These are phyloP conservation scores for Miniopterus natalensis DNA, from an alignment of 2,113 vertebrate genomes.

Conservation along the genomic window DNA sequence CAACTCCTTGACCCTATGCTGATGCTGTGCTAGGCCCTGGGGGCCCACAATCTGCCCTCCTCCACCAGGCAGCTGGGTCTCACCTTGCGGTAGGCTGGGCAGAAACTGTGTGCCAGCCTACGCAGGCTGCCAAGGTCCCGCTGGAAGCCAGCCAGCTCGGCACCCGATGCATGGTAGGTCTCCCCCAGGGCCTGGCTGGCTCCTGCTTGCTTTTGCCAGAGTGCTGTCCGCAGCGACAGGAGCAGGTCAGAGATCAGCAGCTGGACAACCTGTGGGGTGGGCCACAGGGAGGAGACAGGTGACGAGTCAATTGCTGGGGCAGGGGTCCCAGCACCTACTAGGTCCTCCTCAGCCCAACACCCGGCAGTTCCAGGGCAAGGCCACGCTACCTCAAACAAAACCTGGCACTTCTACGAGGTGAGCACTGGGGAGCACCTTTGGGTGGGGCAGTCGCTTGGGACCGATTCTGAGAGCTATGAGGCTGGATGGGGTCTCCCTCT, in stretches of 20 bases:
- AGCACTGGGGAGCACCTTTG: too few relatives aligned
- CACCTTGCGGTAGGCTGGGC: constrained; percentile 97
- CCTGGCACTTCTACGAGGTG: not conserved
- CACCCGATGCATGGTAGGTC: constrained; percentile 91
- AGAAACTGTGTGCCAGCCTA: constrained; percentile 94
- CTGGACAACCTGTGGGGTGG: constrained; percentile 92
- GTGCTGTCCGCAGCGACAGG: constrained; percentile 94
- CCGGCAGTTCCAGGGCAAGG: not conserved
- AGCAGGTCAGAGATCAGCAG: constrained; percentile 96
- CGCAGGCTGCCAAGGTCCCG: constrained; percentile 96
- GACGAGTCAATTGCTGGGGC: not conserved
- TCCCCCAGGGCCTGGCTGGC: constrained; percentile 92
- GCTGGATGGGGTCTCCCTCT: not conserved
- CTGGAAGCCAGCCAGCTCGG: constrained; percentile 96
- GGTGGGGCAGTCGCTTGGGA: not conserved
- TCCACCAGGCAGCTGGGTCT: not conserved
- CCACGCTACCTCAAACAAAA: not conserved
- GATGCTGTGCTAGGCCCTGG: not conserved
- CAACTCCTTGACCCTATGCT: fast-evolving
- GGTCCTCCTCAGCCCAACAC: not conserved
- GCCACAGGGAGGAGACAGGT: not conserved
- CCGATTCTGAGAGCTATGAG: not conserved
- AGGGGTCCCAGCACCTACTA: not conserved
- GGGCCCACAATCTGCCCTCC: fast-evolving
- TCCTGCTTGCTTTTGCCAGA: constrained; percentile 94